Percentiles rank a stretch among this genome's conserved stretches.
Conservation (phyloP, 2,888 invertebrate genomes). For the Thymelicus sylvestris region DNA sequence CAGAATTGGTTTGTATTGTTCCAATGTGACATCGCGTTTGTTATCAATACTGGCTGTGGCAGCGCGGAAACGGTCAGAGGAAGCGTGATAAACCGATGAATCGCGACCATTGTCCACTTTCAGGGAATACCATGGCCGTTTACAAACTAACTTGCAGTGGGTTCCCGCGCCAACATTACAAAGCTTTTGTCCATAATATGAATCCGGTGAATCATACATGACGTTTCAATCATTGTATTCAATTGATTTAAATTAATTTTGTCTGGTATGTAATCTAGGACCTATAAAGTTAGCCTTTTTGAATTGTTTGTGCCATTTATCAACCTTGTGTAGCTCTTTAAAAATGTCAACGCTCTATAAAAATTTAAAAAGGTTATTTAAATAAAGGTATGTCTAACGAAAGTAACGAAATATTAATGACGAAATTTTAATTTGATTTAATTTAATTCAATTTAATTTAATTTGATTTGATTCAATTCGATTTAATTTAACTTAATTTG, state of each 20-base stretch:
- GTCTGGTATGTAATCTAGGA: not conserved
- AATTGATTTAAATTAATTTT: conserved; percentile 6
- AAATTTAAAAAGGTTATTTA: too few species aligned
- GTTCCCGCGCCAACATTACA: not conserved
- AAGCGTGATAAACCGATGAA: conserved; percentile 73
- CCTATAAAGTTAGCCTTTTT: not conserved
- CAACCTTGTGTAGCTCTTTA: not conserved
- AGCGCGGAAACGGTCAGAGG: conserved; percentile 73
- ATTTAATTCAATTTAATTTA: too few species aligned
- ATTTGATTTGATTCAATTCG: too few species aligned
- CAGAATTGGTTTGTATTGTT: conserved; percentile 18
- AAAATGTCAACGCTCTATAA: not conserved
- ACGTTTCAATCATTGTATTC: conserved; percentile 4
- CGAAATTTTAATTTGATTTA: too few species aligned
- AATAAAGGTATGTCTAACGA: too few species aligned
- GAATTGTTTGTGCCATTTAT: not conserved
- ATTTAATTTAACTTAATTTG: too few species aligned
- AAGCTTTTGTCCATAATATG: conserved; percentile 1
- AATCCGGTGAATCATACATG: conserved; percentile 8
- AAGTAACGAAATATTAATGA: too few species aligned
- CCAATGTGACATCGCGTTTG: conserved; percentile 42
- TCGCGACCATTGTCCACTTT: conserved; percentile 64
- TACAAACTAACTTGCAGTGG: conserved; percentile 24
- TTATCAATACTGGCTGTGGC: conserved; percentile 65
- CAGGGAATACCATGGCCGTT: conserved; percentile 45